Evolutionary conservation across 2,797 vertebrate genomes (phyloP), one percentile per base, ranked within the genome.

Genomic region (Rhinoraja longicauda): DNA sequence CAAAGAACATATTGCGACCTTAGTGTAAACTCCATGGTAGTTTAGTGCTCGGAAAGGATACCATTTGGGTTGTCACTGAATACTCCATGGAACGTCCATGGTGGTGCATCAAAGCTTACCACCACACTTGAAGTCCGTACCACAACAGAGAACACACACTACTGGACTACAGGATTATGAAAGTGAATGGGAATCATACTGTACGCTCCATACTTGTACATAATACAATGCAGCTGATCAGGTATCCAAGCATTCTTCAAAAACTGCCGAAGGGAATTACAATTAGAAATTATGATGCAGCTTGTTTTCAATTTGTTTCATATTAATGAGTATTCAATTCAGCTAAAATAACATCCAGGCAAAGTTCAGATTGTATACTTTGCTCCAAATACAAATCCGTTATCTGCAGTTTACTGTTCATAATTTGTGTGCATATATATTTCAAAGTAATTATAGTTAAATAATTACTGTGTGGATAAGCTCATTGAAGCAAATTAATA

Each of bases 381-480:
- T 67, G 19, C 4, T 53, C 70, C 45, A 92, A 92, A 26, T 24
- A 73, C 26, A 26, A 92, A 36, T 17, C 67, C 75, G 36, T 92
- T 19, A 57, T 26, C 70, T 75, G 24, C 70, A 92, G 57, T 29
- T 92, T 57, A 75, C 13, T 72, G 32, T 92, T 53, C 12, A 17
- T 15, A 92, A 92, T 92, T 92, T 26, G 13, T 29, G 70, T 73
- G 39, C 39, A 57, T 53, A 75, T 92, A 57, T 75, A 92, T 75
- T 75, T 73, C 90, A 75, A 92, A 92, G 90, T 57, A 73, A 92
- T 92, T 92, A 92, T 39, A 91, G 36, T 17, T 39, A 53, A 92
- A 92, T 92, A 53, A 70, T 91, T 91, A 39, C 90, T n/a, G 4
- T 92, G 36, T 75, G 45, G 36, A 73, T 73, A 75, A 73, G 39